Conservation (phyloP, 2,888 invertebrate species). For the Lingula anatina region DNA sequence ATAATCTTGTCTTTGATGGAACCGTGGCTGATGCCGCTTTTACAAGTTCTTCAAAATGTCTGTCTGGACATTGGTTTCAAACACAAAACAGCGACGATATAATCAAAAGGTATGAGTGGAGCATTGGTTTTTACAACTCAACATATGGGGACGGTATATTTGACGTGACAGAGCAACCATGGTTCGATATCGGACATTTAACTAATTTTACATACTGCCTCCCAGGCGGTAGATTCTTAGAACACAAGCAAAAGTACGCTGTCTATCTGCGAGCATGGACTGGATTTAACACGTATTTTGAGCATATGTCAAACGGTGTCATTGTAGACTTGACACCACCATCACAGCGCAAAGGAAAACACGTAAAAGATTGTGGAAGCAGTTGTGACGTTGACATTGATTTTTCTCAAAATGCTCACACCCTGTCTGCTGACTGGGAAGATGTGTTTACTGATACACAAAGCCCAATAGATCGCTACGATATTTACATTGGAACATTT, state of each 20-base stretch:
- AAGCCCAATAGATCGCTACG: neutral
- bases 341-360: constrained; percentile 5
- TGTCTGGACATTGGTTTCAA: constrained; percentile 12
- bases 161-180: constrained; percentile 10
- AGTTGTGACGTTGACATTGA: constrained; percentile 1
- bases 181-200: constrained; percentile 16
- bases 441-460: constrained; percentile 3
- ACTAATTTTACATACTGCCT: constrained; percentile 12
- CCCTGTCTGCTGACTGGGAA: constrained; percentile 1
- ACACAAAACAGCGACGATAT: neutral
- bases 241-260: constrained; percentile 10
- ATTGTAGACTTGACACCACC: constrained; percentile 16
- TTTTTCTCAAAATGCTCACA: neutral
- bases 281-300: constrained; percentile 3
- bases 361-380: neutral
- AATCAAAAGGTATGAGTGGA: constrained; percentile 21
- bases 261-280: constrained; percentile 18
- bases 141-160: constrained; percentile 15
- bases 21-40: neutral
- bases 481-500: constrained; percentile 7
- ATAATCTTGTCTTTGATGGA: neutral
- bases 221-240: constrained; percentile 5
- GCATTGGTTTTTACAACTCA: constrained; percentile 12
- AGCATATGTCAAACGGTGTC: constrained; percentile 11
- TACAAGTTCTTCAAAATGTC: constrained; percentile 11